These are phyloP conservation scores for Diplodus sargus DNA, from an alignment of 2,797 vertebrate genomes.

Conservation along the genomic window DNA sequence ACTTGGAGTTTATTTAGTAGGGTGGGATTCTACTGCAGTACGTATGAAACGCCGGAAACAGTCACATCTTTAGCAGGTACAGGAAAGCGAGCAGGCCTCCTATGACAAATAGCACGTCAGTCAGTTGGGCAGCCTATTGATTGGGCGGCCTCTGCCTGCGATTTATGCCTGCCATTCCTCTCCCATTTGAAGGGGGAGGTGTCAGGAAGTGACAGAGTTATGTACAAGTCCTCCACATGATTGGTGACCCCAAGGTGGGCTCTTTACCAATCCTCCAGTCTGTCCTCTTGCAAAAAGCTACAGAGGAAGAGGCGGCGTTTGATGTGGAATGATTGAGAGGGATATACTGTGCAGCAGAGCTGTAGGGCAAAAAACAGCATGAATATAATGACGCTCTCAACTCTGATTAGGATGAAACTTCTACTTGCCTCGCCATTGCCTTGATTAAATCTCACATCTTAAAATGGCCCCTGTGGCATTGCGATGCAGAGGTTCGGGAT, in stretches of 20 bases:
- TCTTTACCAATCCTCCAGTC: constrained; percentile 61
- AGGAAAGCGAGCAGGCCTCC: constrained; percentile 45
- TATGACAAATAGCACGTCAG: constrained; percentile 79
- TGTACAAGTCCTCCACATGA: constrained; percentile 78
- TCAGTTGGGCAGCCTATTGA: constrained; percentile 79
- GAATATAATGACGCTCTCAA: constrained; percentile 73
- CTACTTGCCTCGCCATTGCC: constrained; percentile 68
- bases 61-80: constrained; percentile 57
- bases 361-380: constrained; percentile 38
- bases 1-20: background rate
- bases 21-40: background rate
- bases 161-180: constrained; percentile 83
- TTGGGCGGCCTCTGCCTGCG: constrained; percentile 72
- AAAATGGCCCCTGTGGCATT: constrained; percentile 65
- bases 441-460: constrained; percentile 81
- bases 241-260: constrained; percentile 77
- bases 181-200: constrained; percentile 79
- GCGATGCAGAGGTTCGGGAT: constrained; percentile 44
- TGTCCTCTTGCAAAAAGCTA: constrained; percentile 50
- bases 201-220: constrained; percentile 83
- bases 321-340: constrained; percentile 52
- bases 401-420: constrained; percentile 78
- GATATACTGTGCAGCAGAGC: constrained; percentile 36
- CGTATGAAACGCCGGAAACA: constrained; percentile 36
- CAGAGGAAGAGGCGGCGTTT: constrained; percentile 44